These are phyloP conservation scores for Caenorhabditis wallacei DNA, from an alignment of 2,888 invertebrate genomes.

Conservation along the genomic window DNA sequence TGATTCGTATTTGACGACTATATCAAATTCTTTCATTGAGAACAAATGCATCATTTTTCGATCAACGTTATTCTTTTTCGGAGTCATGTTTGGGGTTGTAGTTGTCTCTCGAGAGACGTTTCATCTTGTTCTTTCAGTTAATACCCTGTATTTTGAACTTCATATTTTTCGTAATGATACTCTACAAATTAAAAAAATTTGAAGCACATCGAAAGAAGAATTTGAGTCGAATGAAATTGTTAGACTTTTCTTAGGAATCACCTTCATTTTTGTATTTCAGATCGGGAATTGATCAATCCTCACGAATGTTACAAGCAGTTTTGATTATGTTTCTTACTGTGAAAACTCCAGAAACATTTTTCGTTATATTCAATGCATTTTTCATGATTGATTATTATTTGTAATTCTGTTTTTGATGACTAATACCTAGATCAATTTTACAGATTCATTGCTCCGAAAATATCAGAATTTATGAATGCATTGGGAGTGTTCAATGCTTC, in stretches of 20 bases:
- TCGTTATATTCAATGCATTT: background rate
- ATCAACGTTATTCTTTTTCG: background rate
- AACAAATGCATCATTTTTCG: conserved; percentile 26
- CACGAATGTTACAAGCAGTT: conserved; percentile 11
- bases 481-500: background rate
- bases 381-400: conserved; percentile 20
- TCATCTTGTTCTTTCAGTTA: background rate
- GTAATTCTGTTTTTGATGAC: background rate
- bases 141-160: conserved; percentile 10
- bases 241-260: background rate
- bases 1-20: conserved; percentile 1
- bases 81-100: conserved; percentile 5
- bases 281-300: conserved; percentile 12
- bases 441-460: background rate
- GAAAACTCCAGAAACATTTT: conserved; percentile 5
- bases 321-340: conserved; percentile 21
- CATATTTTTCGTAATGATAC: conserved; percentile 13
- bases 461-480: background rate
- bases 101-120: too few species aligned
- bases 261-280: background rate
- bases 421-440: background rate
- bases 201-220: background rate
- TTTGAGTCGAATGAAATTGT: background rate
- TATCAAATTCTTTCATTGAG: conserved; percentile 5
- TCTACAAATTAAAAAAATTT: conserved; percentile 15